These are phyloP conservation scores for Philaenus spumarius DNA, from an alignment of 1,140 invertebrate species.

Conservation along the genomic window DNA sequence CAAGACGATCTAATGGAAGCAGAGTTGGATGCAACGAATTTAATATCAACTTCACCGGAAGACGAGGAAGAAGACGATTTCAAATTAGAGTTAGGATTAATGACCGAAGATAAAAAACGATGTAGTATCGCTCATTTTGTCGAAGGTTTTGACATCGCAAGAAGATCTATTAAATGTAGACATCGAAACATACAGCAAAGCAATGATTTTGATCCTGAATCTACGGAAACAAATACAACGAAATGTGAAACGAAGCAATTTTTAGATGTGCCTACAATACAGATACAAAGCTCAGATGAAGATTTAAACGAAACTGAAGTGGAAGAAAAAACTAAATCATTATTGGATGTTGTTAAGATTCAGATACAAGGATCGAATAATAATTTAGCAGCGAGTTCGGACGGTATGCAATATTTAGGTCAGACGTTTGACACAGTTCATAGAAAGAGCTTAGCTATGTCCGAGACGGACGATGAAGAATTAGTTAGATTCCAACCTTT, in stretches of 20 bases:
- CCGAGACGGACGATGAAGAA: constrained; percentile 28
- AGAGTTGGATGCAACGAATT: constrained; percentile 31
- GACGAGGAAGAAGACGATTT: constrained; percentile 33
- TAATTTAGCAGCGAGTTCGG: constrained; percentile 32
- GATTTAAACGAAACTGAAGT: constrained; percentile 10
- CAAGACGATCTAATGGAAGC: constrained; percentile 4
- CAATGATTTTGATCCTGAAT: constrained; percentile 25
- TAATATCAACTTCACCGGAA: constrained; percentile 32
- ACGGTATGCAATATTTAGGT: constrained; percentile 19
- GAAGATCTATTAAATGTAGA: constrained; percentile 50
- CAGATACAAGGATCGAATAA: constrained; percentile 34
- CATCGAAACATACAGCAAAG: constrained; percentile 31
- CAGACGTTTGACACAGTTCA: constrained; percentile 13
- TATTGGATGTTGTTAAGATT: constrained; percentile 30
- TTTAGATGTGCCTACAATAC: constrained; percentile 13
- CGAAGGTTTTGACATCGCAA: constrained; percentile 71
- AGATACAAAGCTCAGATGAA: constrained; percentile 21
- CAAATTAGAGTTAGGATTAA: constrained; percentile 18
- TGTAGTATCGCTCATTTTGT: constrained; percentile 53
- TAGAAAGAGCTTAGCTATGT: constrained; percentile 23
- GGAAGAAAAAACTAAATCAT: not conserved
- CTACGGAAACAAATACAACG: not conserved
- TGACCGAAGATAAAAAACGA: constrained; percentile 11
- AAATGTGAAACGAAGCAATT: not conserved
- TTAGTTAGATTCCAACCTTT: constrained; percentile 18